A percentile compares a stretch with the other conserved stretches of the same genome.
Conservation (phyloP, 2,888 invertebrate species). For the Cantharis rufa region DNA sequence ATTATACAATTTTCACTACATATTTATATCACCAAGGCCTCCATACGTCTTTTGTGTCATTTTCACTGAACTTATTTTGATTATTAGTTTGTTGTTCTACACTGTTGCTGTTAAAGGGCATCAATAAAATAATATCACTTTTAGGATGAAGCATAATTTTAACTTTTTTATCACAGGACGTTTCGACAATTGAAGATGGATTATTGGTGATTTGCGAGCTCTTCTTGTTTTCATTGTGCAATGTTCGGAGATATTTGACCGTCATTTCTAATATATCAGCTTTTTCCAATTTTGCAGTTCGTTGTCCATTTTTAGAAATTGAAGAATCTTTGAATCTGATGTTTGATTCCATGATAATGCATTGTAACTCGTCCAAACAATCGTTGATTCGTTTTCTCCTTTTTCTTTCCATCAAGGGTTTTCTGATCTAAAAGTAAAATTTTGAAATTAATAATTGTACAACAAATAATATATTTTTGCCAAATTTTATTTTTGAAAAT, state of each 20-base stretch:
- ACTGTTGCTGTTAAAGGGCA: neutral
- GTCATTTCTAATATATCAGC: constrained; percentile 70
- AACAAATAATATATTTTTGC: no score
- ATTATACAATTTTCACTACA: neutral
- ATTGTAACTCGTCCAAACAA: constrained; percentile 59
- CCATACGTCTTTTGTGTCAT: constrained; percentile 42
- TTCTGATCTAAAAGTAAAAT: constrained; percentile 51
- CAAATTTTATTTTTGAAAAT: neutral
- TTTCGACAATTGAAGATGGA: constrained; percentile 35
- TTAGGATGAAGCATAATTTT: constrained; percentile 29
- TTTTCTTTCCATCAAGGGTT: constrained; percentile 62
- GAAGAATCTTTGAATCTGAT: constrained; percentile 46
- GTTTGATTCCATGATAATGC: constrained; percentile 56
- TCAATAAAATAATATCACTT: neutral
- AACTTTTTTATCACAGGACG: constrained; percentile 40
- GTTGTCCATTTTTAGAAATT: constrained; percentile 42
- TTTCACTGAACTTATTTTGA: constrained; percentile 31
- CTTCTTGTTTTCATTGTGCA: constrained; percentile 43
- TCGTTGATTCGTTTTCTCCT: constrained; percentile 61
- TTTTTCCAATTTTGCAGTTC: constrained; percentile 66
- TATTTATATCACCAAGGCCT: constrained; percentile 49
- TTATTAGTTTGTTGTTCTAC: constrained; percentile 6
- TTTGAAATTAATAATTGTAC: neutral
- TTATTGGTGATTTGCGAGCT: neutral
- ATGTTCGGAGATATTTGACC: constrained; percentile 61